Conservation (phyloP, 2,888 invertebrate species). For the Napeogenes sylphis region DNA sequence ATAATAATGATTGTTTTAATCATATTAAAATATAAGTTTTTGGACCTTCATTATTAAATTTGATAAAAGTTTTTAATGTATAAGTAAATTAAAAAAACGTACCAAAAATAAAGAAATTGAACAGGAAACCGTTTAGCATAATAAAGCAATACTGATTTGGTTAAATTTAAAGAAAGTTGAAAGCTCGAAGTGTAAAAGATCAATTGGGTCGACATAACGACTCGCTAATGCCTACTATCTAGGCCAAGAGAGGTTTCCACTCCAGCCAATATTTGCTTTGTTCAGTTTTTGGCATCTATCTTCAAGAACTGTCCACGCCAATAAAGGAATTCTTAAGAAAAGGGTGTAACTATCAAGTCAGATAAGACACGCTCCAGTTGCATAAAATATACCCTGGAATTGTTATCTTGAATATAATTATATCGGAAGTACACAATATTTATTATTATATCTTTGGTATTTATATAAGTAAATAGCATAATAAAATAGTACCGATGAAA, state of each 20-base stretch:
- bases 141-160: not conserved
- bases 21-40: no score
- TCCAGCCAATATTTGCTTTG: constrained; percentile 46
- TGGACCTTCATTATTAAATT: no score
- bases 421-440: not conserved
- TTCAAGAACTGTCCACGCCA: constrained; percentile 29
- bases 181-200: constrained; percentile 16
- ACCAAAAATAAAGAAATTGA: no score
- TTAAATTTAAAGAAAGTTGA: not conserved
- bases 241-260: constrained; percentile 40
- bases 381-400: constrained; percentile 22
- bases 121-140: not conserved
- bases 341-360: constrained; percentile 28
- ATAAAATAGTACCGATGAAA: no score
- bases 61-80: no score
- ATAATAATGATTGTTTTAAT: no score
- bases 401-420: constrained; percentile 4
- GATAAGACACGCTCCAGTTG: constrained; percentile 39
- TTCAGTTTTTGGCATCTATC: constrained; percentile 53
- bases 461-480: no score
- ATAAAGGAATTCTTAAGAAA: constrained; percentile 29
- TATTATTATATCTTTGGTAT: not conserved
- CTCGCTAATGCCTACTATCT: constrained; percentile 33
- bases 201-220: constrained; percentile 27
- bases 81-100: no score